phyloP scores from a whole-genome alignment of 2,797 vertebrate genomes.

The Erithacus rubecula region DNA sequence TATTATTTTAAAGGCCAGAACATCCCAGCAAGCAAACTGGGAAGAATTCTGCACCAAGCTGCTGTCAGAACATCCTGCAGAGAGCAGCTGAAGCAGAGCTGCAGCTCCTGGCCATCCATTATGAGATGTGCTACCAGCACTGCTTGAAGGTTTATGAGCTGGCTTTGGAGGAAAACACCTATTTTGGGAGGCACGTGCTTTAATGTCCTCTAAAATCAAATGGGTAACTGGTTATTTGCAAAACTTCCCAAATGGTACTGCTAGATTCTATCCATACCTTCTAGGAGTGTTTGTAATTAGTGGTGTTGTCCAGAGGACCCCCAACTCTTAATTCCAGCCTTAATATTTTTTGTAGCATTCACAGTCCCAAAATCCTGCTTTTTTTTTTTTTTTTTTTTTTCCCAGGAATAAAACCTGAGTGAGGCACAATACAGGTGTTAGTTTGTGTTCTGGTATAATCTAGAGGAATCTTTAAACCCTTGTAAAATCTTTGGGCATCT shows the following conservation, averaged over 20 bases:
- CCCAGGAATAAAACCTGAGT: neutral
- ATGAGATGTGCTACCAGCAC: slow-evolving; percentile 76
- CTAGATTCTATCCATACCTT: neutral
- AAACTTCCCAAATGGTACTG: neutral
- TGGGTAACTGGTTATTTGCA: neutral
- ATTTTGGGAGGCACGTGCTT: slow-evolving; percentile 19
- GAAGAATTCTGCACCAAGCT: neutral
- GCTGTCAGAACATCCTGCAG: slow-evolving; percentile 26
- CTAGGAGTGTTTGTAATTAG: neutral
- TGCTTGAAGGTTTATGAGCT: slow-evolving; percentile 73
- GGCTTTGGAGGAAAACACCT: slow-evolving; percentile 17
- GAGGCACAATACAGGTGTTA: neutral
- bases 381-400: neutral
- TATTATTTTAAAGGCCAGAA: slow-evolving; percentile 51
- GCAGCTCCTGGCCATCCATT: slow-evolving; percentile 69
- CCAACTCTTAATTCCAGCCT: neutral
- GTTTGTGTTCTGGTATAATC: neutral
- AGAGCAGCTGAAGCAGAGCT: slow-evolving; percentile 76
- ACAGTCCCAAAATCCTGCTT: neutral
- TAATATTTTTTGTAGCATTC: neutral
- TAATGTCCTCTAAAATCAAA: neutral
- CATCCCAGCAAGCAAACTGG: neutral
- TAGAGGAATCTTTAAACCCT: neutral
- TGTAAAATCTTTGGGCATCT: neutral
- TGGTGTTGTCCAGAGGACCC: neutral